Percentiles rank a stretch among this genome's conserved stretches.
phyloP scores from a whole-genome alignment of 2,113 vertebrate species.

The Paramormyrops kingsleyae region DNA sequence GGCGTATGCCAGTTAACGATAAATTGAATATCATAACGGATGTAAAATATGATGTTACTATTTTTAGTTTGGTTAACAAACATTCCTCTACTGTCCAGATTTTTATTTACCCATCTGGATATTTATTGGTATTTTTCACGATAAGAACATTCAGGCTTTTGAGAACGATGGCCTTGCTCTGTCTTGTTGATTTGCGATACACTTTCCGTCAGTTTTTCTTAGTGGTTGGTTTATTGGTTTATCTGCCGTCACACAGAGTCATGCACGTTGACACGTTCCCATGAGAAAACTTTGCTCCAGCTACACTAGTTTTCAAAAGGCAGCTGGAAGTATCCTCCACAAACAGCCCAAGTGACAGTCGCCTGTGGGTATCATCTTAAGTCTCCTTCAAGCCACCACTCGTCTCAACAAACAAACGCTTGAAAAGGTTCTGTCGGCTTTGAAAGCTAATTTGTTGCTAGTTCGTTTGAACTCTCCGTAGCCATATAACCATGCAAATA shows the following conservation, averaged over 20 bases:
- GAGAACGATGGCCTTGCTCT: neutral
- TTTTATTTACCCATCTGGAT: neutral
- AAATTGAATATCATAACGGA: neutral
- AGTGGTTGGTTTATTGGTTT: neutral
- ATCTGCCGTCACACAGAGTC: neutral
- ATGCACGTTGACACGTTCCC: neutral
- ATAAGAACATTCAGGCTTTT: too few species aligned
- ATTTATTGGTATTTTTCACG: neutral
- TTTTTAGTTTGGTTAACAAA: neutral
- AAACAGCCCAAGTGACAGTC: constrained; percentile 6
- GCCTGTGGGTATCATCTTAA: constrained; percentile 22
- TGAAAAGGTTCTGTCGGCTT: constrained; percentile 15
- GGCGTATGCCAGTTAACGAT: neutral
- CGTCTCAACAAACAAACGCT: neutral
- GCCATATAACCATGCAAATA: neutral
- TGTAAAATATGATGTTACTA: neutral
- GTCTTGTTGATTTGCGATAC: neutral
- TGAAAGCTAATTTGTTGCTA: constrained; percentile 15
- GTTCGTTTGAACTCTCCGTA: constrained; percentile 13
- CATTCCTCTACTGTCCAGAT: neutral
- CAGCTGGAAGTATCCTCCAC: constrained; percentile 8
- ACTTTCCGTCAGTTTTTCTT: neutral
- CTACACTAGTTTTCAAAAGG: constrained; percentile 12
- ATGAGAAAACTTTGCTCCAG: neutral
- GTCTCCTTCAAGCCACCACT: neutral